These are phyloP conservation scores for Enteromius paludinosus DNA, from an alignment of 2,797 vertebrate genomes.

Conservation along the genomic window DNA sequence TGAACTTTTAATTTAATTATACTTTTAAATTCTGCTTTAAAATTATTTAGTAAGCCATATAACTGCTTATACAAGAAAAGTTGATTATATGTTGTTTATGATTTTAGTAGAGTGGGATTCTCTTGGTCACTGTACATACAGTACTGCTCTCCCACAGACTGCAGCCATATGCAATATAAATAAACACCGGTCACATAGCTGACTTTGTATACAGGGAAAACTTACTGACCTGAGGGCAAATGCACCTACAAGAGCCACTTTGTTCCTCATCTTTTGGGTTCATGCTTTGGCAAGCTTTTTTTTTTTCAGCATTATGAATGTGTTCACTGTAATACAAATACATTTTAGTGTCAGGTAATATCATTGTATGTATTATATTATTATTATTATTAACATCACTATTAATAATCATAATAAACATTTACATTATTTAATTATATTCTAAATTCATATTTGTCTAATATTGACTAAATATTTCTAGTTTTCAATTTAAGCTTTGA, in stretches of 20 bases:
- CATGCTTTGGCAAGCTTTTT: neutral
- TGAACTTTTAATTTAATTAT: neutral
- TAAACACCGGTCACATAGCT: slow-evolving; percentile 59
- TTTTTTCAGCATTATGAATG: neutral
- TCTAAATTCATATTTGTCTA: neutral
- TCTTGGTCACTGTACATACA: slow-evolving; percentile 27
- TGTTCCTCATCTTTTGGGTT: slow-evolving; percentile 32
- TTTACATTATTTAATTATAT: neutral
- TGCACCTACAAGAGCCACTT: slow-evolving; percentile 42
- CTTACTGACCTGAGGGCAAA: slow-evolving; percentile 30
- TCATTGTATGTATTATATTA: neutral
- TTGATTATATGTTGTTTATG: neutral
- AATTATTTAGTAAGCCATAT: neutral
- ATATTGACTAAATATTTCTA: neutral
- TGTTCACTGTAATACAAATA: neutral
- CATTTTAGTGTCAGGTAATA: neutral
- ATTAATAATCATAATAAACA: neutral
- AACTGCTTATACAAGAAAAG: neutral
- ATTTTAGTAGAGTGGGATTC: neutral
- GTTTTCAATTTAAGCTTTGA: neutral
- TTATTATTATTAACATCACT: too few species aligned
- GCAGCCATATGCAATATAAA: slow-evolving; percentile 55
- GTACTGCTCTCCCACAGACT: slow-evolving; percentile 27
- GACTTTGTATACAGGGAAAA: slow-evolving; percentile 56
- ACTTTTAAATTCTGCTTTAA: neutral